These are phyloP conservation scores for Pammene aurita DNA, from an alignment of 2,888 invertebrate genomes.

Conservation along the genomic window DNA sequence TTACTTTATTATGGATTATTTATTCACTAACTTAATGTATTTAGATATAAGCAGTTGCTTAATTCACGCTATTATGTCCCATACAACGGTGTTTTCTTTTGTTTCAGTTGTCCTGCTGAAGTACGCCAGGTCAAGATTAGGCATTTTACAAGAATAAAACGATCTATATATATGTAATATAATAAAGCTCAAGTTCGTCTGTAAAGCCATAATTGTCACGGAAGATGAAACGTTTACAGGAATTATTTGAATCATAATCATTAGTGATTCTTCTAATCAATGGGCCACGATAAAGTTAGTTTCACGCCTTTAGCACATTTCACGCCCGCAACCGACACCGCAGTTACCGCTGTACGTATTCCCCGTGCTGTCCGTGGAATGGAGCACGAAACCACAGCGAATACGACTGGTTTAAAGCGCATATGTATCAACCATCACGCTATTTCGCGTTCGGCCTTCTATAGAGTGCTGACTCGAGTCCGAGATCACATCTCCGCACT, in stretches of 20 bases:
- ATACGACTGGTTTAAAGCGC: too few relatives aligned
- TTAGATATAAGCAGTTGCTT: not conserved
- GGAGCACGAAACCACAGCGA: too few relatives aligned
- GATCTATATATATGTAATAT: too few relatives aligned
- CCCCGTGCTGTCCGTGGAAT: too few relatives aligned
- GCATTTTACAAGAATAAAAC: conserved; percentile 7
- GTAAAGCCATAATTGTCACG: conserved; percentile 9
- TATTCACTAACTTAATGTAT: not conserved
- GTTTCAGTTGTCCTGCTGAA: conserved; percentile 16
- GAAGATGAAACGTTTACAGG: conserved; percentile 4
- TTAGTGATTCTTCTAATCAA: not conserved
- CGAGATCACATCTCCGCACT: too few relatives aligned
- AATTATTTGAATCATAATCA: conserved; percentile 1
- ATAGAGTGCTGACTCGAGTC: too few relatives aligned
- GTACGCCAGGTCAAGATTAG: not conserved
- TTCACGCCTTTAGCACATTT: too few relatives aligned
- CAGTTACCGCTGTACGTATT: too few relatives aligned
- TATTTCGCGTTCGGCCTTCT: too few relatives aligned
- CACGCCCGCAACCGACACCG: too few relatives aligned
- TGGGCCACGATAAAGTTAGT: not conserved
- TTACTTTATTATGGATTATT: not conserved
- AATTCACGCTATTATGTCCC: not conserved
- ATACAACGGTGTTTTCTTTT: conserved; percentile 6
- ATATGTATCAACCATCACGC: too few relatives aligned
- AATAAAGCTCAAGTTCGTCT: not conserved